A percentile compares a stretch with the other conserved stretches of the same genome.
These are phyloP conservation scores for Periphyllus acericola DNA, from an alignment of 2,888 invertebrate species.

Conservation along the genomic window DNA sequence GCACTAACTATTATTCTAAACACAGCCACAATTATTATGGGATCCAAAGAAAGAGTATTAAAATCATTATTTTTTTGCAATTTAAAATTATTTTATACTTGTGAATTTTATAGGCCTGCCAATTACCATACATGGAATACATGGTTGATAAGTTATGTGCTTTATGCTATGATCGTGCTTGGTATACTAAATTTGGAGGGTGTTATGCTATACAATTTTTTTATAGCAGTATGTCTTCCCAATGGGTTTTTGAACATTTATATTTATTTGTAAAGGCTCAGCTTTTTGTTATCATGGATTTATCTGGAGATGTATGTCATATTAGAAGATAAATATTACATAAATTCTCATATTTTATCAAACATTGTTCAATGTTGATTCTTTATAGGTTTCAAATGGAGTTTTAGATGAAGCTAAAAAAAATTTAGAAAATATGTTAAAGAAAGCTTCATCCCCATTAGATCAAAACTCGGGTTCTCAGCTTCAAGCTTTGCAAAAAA, in stretches of 20 bases:
- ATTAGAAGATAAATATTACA: neutral
- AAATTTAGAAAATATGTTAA: constrained; percentile 88
- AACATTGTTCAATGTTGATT: constrained; percentile 1
- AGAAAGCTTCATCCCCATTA: constrained; percentile 78
- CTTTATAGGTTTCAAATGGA: constrained; percentile 82
- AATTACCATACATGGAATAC: constrained; percentile 92
- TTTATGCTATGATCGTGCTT: constrained; percentile 95
- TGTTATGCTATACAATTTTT: constrained; percentile 91
- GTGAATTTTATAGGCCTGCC: constrained; percentile 75
- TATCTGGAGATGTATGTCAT: constrained; percentile 84
- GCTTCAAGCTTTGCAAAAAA: constrained; percentile 77
- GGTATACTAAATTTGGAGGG: constrained; percentile 98
- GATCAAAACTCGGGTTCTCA: constrained; percentile 71
- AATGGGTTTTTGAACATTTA: constrained; percentile 89
- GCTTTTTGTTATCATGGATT: constrained; percentile 93
- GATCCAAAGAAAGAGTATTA: constrained; percentile 79
- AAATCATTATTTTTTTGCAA: neutral
- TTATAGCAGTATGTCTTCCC: constrained; percentile 86
- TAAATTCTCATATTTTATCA: neutral
- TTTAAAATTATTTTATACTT: constrained; percentile 23
- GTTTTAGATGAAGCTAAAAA: constrained; percentile 95
- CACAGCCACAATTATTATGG: constrained; percentile 87
- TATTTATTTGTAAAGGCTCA: constrained; percentile 87
- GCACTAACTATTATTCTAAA: constrained; percentile 90
- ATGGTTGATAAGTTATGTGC: constrained; percentile 92